Conservation (phyloP, 2,113 vertebrate genomes). For the Amblyornis subalaris region DNA sequence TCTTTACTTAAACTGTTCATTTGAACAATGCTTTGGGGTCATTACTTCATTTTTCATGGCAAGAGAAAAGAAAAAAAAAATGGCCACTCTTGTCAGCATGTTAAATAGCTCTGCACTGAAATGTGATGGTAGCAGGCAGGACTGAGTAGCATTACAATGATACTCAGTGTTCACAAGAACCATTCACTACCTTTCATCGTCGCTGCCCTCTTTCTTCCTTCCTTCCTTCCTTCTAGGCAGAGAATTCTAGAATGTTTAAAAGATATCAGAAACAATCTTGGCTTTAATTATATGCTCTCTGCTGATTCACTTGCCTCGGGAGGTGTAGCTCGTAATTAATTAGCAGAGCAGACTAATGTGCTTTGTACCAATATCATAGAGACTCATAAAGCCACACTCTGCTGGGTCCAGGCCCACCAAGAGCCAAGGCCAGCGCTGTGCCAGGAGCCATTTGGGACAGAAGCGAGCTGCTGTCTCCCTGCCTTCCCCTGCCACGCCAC, state of each 20-base stretch:
- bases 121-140: not conserved
- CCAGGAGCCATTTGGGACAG: fast-evolving
- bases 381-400: not conserved
- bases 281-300: not conserved
- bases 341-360: not conserved
- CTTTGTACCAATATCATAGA: not conserved
- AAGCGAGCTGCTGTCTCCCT: not conserved
- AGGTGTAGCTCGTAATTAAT: not conserved
- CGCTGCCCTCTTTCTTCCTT: not conserved
- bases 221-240: not conserved
- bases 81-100: not conserved
- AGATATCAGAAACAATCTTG: not conserved
- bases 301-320: not conserved
- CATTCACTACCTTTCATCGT: not conserved
- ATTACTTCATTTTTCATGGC: not conserved
- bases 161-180: not conserved
- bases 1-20: not conserved
- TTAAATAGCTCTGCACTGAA: not conserved
- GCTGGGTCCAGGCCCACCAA: not conserved
- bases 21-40: not conserved
- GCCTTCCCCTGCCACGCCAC: not conserved
- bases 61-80: not conserved
- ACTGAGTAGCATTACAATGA: not conserved
- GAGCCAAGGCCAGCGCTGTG: fast-evolving
- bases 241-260: not conserved